These are phyloP conservation scores for Deroplatys truncata DNA, from an alignment of 2,888 invertebrate species.

Conservation along the genomic window DNA sequence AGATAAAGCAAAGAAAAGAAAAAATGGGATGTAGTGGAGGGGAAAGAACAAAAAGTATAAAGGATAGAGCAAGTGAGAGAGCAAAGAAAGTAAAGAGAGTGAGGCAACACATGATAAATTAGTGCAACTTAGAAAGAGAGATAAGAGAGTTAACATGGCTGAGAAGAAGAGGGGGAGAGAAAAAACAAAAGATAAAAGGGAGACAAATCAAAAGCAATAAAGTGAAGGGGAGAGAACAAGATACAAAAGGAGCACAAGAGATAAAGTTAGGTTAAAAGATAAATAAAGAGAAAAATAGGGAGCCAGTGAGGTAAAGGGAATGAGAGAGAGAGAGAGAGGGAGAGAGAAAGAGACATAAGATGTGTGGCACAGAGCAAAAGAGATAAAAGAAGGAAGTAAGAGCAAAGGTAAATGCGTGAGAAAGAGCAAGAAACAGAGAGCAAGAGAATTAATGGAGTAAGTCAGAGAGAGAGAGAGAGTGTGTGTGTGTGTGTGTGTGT, in stretches of 20 bases:
- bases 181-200: neutral
- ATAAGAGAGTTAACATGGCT: neutral
- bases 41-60: conserved; percentile 2
- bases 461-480: neutral
- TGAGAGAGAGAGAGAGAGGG: neutral
- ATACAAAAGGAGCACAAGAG: too few relatives aligned
- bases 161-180: neutral
- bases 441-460: neutral
- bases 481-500: too few relatives aligned
- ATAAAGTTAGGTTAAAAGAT: neutral
- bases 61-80: neutral
- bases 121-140: neutral
- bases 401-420: too few relatives aligned
- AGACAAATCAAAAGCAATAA: too few relatives aligned
- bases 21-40: neutral
- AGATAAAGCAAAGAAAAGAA: neutral
- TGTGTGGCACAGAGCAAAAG: neutral
- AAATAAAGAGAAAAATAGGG: neutral
- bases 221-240: too few relatives aligned
- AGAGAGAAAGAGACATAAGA: conserved; percentile 4
- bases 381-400: neutral
- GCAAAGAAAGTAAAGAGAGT: neutral
- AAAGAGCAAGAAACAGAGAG: neutral
- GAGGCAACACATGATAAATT: too few relatives aligned
- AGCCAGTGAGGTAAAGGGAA: neutral